phyloP scores from a whole-genome alignment of 2,888 invertebrate genomes.

The Drosophila kuntzei region DNA sequence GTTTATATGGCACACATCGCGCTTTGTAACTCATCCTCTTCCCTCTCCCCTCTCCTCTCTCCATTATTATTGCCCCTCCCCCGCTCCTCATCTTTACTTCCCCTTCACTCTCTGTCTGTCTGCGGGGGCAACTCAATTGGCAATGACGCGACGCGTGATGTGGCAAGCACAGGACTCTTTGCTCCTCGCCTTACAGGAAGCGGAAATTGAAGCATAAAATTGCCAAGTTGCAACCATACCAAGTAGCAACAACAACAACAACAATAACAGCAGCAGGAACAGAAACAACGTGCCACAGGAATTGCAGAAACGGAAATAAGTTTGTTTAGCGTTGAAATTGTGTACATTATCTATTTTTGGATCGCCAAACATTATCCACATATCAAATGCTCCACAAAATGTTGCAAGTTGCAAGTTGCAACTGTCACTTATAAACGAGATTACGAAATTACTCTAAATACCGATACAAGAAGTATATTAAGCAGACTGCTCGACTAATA shows the following conservation, averaged over 20 bases:
- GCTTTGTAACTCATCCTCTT: conserved; percentile 1
- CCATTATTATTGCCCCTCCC: not conserved
- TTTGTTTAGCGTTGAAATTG: conserved; percentile 57
- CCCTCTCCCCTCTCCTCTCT: too few relatives aligned
- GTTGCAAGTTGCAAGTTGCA: conserved; percentile 18
- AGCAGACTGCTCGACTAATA: not conserved
- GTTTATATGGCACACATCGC: conserved; percentile 53
- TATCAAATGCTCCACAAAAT: conserved; percentile 28
- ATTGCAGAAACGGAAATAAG: conserved; percentile 56
- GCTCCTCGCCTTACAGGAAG: conserved; percentile 61
- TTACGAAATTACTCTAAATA: not conserved
- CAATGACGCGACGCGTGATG: conserved; percentile 64
- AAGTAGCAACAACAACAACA: conserved; percentile 14
- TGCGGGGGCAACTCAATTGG: conserved; percentile 62
- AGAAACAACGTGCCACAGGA: conserved; percentile 26
- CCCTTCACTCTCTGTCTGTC: not conserved
- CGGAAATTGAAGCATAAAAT: conserved; percentile 81
- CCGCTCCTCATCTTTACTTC: not conserved
- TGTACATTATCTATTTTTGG: conserved; percentile 50
- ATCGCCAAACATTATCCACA: conserved; percentile 45
- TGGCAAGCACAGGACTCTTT: conserved; percentile 31
- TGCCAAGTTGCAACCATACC: conserved; percentile 67
- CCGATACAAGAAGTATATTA: not conserved
- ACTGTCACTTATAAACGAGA: conserved; percentile 37
- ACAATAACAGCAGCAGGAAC: conserved; percentile 15